Base-by-base conservation (phyloP, 2,113 vertebrate genomes). In the Gymnorhina tibicen region DNA sequence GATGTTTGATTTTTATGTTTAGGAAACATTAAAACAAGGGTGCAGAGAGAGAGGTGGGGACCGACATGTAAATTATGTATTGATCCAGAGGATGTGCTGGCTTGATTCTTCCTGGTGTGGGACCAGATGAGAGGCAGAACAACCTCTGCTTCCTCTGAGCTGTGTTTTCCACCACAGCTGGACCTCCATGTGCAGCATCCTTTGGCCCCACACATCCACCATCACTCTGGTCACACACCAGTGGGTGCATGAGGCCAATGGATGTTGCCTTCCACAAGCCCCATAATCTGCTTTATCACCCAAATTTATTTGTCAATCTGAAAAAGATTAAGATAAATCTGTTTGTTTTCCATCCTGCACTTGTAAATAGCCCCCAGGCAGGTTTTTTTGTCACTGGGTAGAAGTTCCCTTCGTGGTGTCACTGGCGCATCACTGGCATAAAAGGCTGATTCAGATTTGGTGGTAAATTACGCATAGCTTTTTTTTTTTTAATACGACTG, bases 11-110 rank as follows among this genome's bases (percentile, higher is more conserved):
- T 85, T 84, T 89, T 60, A 10, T 87, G 42, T 70, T 89, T 75
- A 86, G 73, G 85, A 88, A 95, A 72, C 41, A 41, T 84, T 93
- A 85, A 85, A 84, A 88, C 23, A 62, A 75, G 12, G n/a, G 11
- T 56, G n/a, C 47, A 60, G 56, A 77, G 64, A 52, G 39, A 70
- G 33, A 89, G 79, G 26, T 85, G 74, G 18, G 63, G 44, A 84
- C 22, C 0, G 0, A 33, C 62, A 68, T 93, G 91, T 89, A 87
- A 84, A 95, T 94, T 72, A 30, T 35, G 2, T 16, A 93, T 95
- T 1, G 66, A 88, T 84, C 58, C 35, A 30, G 37, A 87, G 49
- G 80, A 93, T 86, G 39, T 67, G 56, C 28, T 76, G 79, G 76
- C 18, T 91, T 78, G 46, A 72, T 95, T 80, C 92, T 81, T 87